These are phyloP conservation scores for Dichetophora obliterata DNA, from an alignment of 2,888 invertebrate genomes.

Conservation along the genomic window DNA sequence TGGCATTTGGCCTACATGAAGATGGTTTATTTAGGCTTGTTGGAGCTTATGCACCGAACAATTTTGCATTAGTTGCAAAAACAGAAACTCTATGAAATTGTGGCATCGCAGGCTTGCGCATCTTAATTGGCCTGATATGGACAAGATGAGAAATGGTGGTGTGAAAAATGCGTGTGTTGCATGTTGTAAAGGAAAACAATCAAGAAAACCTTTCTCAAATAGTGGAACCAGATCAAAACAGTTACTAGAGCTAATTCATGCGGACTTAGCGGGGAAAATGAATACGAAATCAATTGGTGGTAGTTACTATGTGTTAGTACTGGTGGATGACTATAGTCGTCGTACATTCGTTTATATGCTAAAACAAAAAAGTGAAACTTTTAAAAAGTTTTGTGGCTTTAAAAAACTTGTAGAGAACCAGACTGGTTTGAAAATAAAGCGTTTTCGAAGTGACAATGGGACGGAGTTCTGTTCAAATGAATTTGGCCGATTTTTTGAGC, in stretches of 20 bases:
- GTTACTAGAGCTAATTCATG: background rate
- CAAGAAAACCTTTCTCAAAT: background rate
- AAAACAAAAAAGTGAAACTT: conserved; percentile 12
- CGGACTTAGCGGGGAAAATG: conserved; percentile 6
- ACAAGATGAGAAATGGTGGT: background rate
- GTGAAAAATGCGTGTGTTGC: background rate
- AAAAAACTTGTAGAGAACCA: conserved; percentile 1
- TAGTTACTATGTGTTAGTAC: background rate
- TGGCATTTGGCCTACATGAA: conserved; percentile 8
- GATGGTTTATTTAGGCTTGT: background rate
- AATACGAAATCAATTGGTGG: background rate
- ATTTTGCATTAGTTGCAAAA: background rate
- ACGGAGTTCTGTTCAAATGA: background rate
- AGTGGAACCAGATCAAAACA: background rate
- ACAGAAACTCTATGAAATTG: too few species aligned
- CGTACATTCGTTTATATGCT: background rate
- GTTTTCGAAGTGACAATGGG: background rate
- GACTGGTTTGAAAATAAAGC: background rate
- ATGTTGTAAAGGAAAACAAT: background rate
- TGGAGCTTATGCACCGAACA: background rate
- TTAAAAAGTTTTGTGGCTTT: background rate
- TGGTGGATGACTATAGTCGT: conserved; percentile 4
- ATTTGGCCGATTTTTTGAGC: background rate
- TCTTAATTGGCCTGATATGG: background rate
- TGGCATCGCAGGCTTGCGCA: conserved; percentile 7